phyloP scores from a whole-genome alignment of 2,888 invertebrate species.

The Folsomia manolachei region DNA sequence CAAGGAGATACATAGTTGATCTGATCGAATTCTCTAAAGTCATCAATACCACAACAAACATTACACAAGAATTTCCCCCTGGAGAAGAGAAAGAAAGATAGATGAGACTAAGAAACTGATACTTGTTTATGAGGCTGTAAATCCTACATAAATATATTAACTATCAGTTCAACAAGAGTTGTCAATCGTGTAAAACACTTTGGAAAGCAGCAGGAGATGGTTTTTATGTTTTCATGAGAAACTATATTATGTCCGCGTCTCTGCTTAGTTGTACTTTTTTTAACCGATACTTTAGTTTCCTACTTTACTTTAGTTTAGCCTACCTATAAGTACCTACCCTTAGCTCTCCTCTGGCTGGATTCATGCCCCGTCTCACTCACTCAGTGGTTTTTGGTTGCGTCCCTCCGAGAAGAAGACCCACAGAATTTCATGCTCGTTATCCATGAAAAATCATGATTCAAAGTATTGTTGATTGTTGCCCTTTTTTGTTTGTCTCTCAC shows the following conservation, averaged over 20 bases:
- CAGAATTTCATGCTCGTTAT: constrained; percentile 10
- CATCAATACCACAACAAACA: neutral
- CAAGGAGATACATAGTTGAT: neutral
- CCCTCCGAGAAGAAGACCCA: neutral
- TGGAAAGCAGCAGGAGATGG: constrained; percentile 13
- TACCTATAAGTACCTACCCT: neutral
- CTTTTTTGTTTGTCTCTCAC: constrained; percentile 6
- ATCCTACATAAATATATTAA: constrained; percentile 3
- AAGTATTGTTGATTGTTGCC: constrained; percentile 8
- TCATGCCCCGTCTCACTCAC: neutral
- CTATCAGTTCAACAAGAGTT: constrained; percentile 18
- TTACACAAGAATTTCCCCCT: neutral
- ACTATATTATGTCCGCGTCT: neutral
- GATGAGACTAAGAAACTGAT: neutral
- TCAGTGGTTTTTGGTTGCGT: neutral
- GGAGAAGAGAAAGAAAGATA: neutral
- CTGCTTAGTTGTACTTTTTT: no score
- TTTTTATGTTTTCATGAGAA: constrained; percentile 10
- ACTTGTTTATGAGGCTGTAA: constrained; percentile 1
- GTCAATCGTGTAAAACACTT: constrained; percentile 22
- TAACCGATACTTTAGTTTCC: no score
- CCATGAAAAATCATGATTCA: constrained; percentile 10
- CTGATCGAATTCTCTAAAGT: neutral
- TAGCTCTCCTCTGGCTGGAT: no score
- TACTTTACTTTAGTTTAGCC: no score